Conservation (phyloP, 1,140 invertebrate genomes). For the Zaprionus vittiger region DNA sequence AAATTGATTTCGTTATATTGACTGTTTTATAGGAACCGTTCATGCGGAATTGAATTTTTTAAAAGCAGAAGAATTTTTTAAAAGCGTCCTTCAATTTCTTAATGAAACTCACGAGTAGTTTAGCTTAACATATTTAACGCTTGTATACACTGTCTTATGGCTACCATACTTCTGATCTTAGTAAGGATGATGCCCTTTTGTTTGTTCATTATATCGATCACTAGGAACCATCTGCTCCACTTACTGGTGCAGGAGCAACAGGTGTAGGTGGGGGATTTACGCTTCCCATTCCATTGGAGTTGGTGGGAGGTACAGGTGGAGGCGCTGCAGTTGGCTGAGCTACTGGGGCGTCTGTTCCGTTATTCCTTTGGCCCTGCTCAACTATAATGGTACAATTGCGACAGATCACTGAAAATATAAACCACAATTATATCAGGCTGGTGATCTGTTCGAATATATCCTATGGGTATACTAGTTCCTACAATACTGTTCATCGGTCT, state of each 20-base stretch:
- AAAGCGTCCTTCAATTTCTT: neutral
- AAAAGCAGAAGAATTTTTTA: neutral
- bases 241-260: neutral
- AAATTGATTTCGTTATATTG: too few relatives aligned
- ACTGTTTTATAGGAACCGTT: neutral
- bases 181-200: too few relatives aligned
- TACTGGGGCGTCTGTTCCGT: neutral
- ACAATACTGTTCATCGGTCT: constrained; percentile 48
- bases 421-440: neutral
- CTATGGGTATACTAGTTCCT: neutral
- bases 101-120: neutral
- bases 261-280: neutral
- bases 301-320: neutral
- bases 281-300: neutral
- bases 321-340: constrained; percentile 1
- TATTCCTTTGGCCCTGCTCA: constrained; percentile 9
- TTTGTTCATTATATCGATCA: neutral
- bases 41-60: neutral
- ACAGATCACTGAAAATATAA: constrained; percentile 53
- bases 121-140: neutral
- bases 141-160: too few relatives aligned
- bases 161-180: too few relatives aligned
- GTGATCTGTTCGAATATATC: neutral
- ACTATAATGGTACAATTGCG: constrained; percentile 66
- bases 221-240: neutral